Evolutionary conservation across 2,113 vertebrate species (phyloP).

Genomic region (Acinonyx jubatus): DNA sequence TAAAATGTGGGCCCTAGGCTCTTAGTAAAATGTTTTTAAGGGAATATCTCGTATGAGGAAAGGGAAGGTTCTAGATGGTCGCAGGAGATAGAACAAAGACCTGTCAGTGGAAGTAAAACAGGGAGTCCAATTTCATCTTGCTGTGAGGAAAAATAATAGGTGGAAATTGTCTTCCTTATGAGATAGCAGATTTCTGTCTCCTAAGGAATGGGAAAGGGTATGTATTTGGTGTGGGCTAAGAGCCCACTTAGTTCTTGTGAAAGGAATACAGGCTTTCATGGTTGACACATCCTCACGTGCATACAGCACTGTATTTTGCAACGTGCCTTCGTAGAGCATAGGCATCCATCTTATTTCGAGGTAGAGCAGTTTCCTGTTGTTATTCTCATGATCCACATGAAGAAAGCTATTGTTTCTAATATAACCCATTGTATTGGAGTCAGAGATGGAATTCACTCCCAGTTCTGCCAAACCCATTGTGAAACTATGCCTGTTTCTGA

Average conservation of each 20-base stretch:
- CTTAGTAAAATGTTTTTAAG: background rate
- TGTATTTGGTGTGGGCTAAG: background rate
- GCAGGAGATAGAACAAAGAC: background rate
- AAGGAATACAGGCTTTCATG: background rate
- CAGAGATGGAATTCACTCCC: background rate
- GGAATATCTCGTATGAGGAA: background rate
- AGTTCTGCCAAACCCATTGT: background rate
- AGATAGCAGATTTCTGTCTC: background rate
- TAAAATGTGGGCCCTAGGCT: background rate
- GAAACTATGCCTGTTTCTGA: background rate
- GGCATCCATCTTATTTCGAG: background rate
- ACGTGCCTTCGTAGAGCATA: background rate
- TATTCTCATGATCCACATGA: background rate
- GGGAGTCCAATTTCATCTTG: background rate
- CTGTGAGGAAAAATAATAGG: background rate
- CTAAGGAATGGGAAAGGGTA: background rate
- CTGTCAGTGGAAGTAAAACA: background rate
- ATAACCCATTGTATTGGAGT: background rate
- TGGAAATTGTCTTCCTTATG: background rate
- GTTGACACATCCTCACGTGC: background rate
- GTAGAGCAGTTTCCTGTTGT: background rate
- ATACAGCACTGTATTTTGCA: background rate
- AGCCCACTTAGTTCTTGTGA: background rate
- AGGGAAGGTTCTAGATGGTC: background rate
- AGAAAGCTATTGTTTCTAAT: background rate